A percentile compares a stretch with the other conserved stretches of the same genome.
phyloP scores from a whole-genome alignment of 2,888 invertebrate genomes.

The Leucophenga montana region DNA sequence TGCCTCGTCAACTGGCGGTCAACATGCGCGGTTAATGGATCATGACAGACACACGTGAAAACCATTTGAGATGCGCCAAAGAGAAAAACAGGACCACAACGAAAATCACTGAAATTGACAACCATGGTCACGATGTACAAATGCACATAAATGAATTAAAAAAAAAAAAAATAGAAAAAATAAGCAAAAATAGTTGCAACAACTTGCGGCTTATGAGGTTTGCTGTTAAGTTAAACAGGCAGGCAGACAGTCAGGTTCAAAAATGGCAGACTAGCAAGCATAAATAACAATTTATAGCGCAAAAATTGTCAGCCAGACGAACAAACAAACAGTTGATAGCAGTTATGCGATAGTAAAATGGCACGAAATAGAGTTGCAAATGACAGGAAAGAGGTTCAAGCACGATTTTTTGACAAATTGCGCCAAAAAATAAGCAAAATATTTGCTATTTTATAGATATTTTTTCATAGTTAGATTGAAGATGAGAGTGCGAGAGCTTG shows the following conservation, averaged over 20 bases:
- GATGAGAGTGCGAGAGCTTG: not conserved
- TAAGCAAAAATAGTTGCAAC: not conserved
- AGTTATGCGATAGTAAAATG: constrained; percentile 1
- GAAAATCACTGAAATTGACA: constrained; percentile 23
- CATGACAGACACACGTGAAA: constrained; percentile 8
- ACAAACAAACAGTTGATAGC: constrained; percentile 47
- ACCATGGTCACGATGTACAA: not conserved
- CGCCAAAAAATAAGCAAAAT: constrained; percentile 11
- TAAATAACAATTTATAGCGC: constrained; percentile 54
- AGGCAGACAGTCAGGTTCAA: too few relatives aligned
- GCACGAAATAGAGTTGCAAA: not conserved
- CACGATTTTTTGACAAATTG: constrained; percentile 13
- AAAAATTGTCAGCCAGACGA: constrained; percentile 44
- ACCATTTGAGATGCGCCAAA: not conserved
- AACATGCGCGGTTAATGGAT: constrained; percentile 10
- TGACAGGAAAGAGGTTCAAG: too few relatives aligned
- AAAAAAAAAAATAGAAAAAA: not conserved
- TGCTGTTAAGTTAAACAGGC: not conserved
- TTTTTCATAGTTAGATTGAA: constrained; percentile 1
- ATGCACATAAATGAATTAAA: not conserved
- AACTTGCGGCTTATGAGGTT: too few relatives aligned
- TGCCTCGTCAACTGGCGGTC: too few relatives aligned
- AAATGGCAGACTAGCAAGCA: constrained; percentile 36
- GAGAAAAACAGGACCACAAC: not conserved
- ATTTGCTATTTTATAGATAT: constrained; percentile 7